Base-by-base conservation (phyloP, 2,888 invertebrate species). In the Xanthia togata region DNA sequence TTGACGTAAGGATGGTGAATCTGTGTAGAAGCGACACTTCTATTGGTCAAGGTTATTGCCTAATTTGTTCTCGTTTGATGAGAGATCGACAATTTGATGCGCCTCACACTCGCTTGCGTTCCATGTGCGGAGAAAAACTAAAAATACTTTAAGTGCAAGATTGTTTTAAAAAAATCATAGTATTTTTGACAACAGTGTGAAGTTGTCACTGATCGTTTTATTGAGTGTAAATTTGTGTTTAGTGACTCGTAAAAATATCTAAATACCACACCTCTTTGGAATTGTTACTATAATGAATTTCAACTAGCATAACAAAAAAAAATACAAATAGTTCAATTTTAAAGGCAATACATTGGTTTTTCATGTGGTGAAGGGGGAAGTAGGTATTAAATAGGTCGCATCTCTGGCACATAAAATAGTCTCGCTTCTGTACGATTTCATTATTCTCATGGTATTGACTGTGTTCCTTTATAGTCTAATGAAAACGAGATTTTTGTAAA, bases 401-500 rank as follows among this genome's bases (percentile, higher is more conserved):
- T 17, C 38, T 60, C 6, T 17, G 23, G 8, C 14, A 50, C 35
- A 41, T 5, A 60, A 72, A 60, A 8, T 9, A 60, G 35, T 72
- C 60, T 78, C 80, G 69, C 69, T 74, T 80, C 81, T 80, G 67
- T 31, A 59, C 73, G 79, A 80, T 88, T 87, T 90, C 88, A 83
- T 71, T 65, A 71, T 83, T 78, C 79, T 80, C 47, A 78, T 79
- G 84, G 60, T 81, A 81, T 76, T 84, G 84, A 93, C 93, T 93
- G 94, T 94, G 94, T 94, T 94, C 93, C 94, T 94, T 93, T 91
- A 76, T 89, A 90, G 89, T 85, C 77, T 84, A 89, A 89, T 89
- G 83, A 87, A 81, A 79, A 85, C 71, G 74, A 82, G 83, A 89
- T 84, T 90, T 91, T 91, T 90, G 88, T 91, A 90, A 88, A 89